A percentile compares a stretch with the other conserved stretches of the same genome.
phyloP scores from a whole-genome alignment of 2,888 invertebrate species.

The Sinhomidia bicolor region DNA sequence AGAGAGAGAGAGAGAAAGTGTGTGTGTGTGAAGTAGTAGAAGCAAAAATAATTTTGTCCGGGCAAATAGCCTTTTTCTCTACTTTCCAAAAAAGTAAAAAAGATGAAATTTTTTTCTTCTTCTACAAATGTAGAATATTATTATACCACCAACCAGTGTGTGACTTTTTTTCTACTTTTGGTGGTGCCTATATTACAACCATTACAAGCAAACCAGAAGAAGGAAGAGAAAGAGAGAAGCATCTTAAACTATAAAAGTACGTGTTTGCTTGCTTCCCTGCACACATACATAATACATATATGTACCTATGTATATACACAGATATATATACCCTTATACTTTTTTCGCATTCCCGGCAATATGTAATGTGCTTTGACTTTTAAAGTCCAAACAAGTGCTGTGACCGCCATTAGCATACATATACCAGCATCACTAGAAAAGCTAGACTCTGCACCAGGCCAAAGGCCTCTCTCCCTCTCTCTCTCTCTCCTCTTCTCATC shows the following conservation, averaged over 20 bases:
- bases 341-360: constrained; percentile 35
- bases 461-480: not conserved
- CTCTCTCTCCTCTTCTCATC: constrained; percentile 7
- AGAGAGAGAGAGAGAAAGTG: too few relatives aligned
- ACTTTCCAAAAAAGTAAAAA: constrained; percentile 29
- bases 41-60: not conserved
- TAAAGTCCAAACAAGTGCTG: constrained; percentile 55
- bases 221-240: too few relatives aligned
- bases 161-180: too few relatives aligned
- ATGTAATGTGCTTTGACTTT: constrained; percentile 59
- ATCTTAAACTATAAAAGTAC: too few relatives aligned
- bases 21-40: too few relatives aligned
- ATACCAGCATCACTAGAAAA: constrained; percentile 27
- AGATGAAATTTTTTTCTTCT: constrained; percentile 63
- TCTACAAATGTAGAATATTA: too few relatives aligned
- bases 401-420: constrained; percentile 42
- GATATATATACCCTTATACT: too few relatives aligned
- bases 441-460: not conserved
- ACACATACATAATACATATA: too few relatives aligned
- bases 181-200: too few relatives aligned
- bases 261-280: not conserved
- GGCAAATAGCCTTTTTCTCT: not conserved
- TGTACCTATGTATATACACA: not conserved
- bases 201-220: too few relatives aligned
- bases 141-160: too few relatives aligned